phyloP scores from a whole-genome alignment of 2,888 invertebrate species.

The Lissocephala sabroskyi region DNA sequence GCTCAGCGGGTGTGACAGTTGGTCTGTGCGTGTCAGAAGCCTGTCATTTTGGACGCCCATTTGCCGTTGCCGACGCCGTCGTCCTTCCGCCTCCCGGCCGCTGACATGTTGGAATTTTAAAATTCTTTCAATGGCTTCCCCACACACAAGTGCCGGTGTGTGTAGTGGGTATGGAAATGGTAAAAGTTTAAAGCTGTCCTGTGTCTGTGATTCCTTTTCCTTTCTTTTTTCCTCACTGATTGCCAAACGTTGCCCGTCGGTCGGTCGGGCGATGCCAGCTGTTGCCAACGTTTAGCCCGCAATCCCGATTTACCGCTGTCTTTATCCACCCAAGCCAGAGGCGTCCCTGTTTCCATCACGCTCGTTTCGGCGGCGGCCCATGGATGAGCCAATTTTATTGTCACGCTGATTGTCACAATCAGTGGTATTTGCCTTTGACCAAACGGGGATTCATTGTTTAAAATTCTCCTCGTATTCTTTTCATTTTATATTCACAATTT shows the following conservation, averaged over 20 bases:
- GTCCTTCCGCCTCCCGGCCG: constrained; percentile 14
- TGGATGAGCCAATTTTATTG: constrained; percentile 47
- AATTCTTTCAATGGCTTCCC: constrained; percentile 45
- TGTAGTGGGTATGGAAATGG: constrained; percentile 45
- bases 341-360: constrained; percentile 1
- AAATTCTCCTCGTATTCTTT: constrained; percentile 18
- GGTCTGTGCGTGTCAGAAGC: constrained; percentile 58
- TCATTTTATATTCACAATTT: background rate
- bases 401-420: constrained; percentile 60
- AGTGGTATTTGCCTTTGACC: constrained; percentile 58
- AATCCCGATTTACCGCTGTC: constrained; percentile 12
- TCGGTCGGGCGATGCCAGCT: too few relatives aligned
- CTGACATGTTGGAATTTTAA: constrained; percentile 53
- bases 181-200: constrained; percentile 50
- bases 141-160: background rate
- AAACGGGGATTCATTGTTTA: constrained; percentile 43
- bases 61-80: background rate
- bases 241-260: constrained; percentile 17
- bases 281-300: constrained; percentile 38
- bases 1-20: constrained; percentile 46
- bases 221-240: constrained; percentile 16
- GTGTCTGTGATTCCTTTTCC: constrained; percentile 9
- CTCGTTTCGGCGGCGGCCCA: constrained; percentile 5
- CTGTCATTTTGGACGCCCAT: constrained; percentile 49
- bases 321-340: background rate